A percentile compares a stretch with the other conserved stretches of the same genome.
These are phyloP conservation scores for Pseudomyrmex sp. DNA, from an alignment of 1,140 invertebrate species.

Conservation along the genomic window DNA sequence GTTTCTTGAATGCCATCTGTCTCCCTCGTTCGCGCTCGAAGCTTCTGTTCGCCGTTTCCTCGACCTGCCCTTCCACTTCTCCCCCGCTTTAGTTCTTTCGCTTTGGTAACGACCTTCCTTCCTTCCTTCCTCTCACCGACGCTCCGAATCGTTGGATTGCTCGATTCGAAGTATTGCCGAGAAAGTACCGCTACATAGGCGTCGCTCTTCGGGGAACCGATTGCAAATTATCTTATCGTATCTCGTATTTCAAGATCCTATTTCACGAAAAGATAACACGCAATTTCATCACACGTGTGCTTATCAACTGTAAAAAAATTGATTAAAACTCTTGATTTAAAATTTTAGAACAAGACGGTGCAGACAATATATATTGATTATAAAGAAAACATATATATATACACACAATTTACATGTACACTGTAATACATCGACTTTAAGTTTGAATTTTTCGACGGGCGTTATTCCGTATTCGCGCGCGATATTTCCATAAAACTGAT, in stretches of 20 bases:
- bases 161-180: constrained; percentile 51
- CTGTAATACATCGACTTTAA: background rate
- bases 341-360: background rate
- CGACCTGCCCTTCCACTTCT: background rate
- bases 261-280: too few relatives aligned
- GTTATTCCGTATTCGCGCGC: background rate
- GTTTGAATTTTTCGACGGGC: background rate
- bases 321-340: background rate
- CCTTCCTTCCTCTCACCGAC: constrained; percentile 38
- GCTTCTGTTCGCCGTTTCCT: background rate
- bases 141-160: constrained; percentile 47
- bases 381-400: background rate
- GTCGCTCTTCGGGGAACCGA: background rate
- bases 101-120: constrained; percentile 22
- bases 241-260: background rate
- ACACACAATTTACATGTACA: too few relatives aligned
- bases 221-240: constrained; percentile 3
- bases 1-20: constrained; percentile 8
- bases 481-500: constrained; percentile 28
- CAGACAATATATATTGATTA: background rate
- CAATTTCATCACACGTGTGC: too few relatives aligned
- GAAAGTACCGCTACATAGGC: constrained; percentile 17
- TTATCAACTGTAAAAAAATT: background rate
- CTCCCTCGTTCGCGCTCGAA: constrained; percentile 6
- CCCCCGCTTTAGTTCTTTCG: background rate